Conservation (phyloP, 2,113 vertebrate species). For the Xerus inauris region DNA sequence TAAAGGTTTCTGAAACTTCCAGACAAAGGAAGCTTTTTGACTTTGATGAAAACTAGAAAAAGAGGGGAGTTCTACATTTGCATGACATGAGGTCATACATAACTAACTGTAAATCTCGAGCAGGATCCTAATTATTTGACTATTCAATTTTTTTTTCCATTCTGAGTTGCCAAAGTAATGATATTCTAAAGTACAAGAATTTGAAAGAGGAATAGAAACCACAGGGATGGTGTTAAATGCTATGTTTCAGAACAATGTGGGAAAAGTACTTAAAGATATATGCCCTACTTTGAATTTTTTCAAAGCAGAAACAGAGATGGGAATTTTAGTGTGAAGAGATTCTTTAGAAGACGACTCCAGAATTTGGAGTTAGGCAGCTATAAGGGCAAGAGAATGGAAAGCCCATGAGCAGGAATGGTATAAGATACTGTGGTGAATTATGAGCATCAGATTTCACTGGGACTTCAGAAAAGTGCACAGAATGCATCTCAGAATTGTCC, state of each 20-base stretch:
- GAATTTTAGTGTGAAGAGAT: neutral
- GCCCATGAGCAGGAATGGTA: neutral
- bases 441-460: neutral
- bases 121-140: neutral
- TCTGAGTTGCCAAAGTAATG: neutral
- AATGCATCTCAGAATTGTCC: neutral
- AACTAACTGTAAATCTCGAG: conserved; percentile 40
- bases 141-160: neutral
- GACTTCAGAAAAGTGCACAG: neutral
- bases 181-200: neutral
- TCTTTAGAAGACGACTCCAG: neutral
- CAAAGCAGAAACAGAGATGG: neutral
- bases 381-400: neutral
- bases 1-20: conserved; percentile 8
- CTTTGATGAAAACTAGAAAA: conserved; percentile 20
- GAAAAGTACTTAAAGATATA: neutral
- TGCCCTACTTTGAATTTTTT: neutral
- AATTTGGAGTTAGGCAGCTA: neutral
- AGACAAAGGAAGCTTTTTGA: neutral
- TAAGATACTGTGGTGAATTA: neutral
- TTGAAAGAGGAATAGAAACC: neutral
- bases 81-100: neutral
- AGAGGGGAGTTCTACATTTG: neutral
- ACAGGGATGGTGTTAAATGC: neutral
- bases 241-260: neutral